Evolutionary conservation across 35 echinoderm and acorn worm genomes (phyloP).

Genomic region (Antedon bifida): DNA sequence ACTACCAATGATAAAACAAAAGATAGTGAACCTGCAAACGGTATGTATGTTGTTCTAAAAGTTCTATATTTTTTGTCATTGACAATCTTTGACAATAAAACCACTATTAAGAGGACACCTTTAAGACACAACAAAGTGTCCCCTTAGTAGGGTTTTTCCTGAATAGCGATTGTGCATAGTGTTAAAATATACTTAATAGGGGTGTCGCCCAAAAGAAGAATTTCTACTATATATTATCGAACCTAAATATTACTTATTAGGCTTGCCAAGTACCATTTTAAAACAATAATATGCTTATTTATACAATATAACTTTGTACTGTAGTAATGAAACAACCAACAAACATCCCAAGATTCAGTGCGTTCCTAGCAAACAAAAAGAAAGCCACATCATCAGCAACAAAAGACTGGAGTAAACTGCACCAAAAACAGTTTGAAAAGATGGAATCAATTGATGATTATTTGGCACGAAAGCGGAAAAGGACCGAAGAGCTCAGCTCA

Average conservation of each 20-base stretch:
- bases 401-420: constrained; percentile 55
- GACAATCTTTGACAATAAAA: too few species aligned
- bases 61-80: background rate
- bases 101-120: too few species aligned
- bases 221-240: too few species aligned
- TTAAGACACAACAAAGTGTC: too few species aligned
- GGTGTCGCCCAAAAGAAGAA: too few species aligned
- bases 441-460: constrained; percentile 98
- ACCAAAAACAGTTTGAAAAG: constrained; percentile 57
- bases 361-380: constrained; percentile 14
- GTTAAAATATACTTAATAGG: too few species aligned
- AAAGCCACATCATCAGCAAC: constrained; percentile 32
- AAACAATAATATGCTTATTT: too few species aligned
- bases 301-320: too few species aligned
- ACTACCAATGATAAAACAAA: background rate
- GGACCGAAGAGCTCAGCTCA: constrained; percentile 53
- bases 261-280: too few species aligned
- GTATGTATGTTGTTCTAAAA: background rate
- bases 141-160: too few species aligned
- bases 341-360: constrained; percentile 12
- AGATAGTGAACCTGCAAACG: background rate
- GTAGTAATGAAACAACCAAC: background rate
- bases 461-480: constrained; percentile 67
- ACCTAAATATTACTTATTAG: too few species aligned
- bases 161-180: too few species aligned